These are phyloP conservation scores for Triplophysa tibetana DNA, from an alignment of 2,113 vertebrate species.

Conservation along the genomic window DNA sequence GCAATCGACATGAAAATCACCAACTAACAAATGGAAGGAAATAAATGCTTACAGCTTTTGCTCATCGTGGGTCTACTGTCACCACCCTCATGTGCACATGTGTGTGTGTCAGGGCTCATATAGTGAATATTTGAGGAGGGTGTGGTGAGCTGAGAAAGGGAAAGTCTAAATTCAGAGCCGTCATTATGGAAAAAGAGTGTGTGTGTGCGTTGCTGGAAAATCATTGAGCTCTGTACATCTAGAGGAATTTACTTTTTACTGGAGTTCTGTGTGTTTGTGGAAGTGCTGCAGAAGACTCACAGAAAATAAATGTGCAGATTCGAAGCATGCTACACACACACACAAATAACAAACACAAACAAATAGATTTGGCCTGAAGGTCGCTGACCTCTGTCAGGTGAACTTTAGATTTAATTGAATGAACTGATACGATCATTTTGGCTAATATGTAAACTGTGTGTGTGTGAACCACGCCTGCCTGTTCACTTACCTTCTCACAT, in stretches of 20 bases:
- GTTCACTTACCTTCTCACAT: too few relatives aligned
- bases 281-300: background rate
- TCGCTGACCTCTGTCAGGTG: background rate
- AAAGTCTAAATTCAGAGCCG: conserved; percentile 40
- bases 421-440: background rate
- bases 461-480: background rate
- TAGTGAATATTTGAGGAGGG: conserved; percentile 40
- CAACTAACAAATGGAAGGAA: too few relatives aligned
- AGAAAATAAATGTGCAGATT: too few relatives aligned
- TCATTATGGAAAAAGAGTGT: conserved; percentile 11
- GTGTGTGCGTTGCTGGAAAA: background rate
- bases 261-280: background rate
- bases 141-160: conserved; percentile 44
- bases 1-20: background rate
- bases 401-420: background rate
- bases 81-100: background rate
- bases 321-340: background rate
- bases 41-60: background rate
- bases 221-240: background rate
- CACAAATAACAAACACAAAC: too few relatives aligned
- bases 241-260: background rate
- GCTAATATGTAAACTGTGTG: background rate
- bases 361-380: background rate
- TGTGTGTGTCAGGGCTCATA: background rate
- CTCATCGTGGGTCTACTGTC: conserved; percentile 1